A percentile compares a stretch with the other conserved stretches of the same genome.
Conservation (phyloP, 2,113 vertebrate genomes). For the Oxygymnocypris stewartii region DNA sequence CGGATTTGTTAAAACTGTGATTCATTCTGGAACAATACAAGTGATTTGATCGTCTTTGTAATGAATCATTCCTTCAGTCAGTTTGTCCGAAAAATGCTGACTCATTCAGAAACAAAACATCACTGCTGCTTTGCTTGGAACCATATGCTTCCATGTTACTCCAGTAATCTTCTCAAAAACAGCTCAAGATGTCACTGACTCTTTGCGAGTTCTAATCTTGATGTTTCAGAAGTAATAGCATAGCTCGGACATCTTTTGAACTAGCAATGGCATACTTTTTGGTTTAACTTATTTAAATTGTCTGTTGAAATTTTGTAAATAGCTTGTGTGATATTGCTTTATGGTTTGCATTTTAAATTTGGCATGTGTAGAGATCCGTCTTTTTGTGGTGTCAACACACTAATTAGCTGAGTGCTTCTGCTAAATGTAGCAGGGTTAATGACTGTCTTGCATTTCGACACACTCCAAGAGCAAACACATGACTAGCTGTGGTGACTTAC, state of each 20-base stretch:
- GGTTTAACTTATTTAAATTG: not conserved
- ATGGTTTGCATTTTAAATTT: not conserved
- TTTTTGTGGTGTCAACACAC: not conserved
- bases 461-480: slow-evolving; percentile 4
- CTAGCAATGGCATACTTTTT: not conserved
- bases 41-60: not conserved
- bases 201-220: not conserved
- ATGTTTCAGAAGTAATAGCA: not conserved
- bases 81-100: not conserved
- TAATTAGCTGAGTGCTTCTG: not conserved
- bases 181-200: not conserved
- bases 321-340: not conserved
- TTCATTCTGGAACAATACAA: not conserved
- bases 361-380: not conserved
- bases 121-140: not conserved
- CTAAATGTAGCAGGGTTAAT: not conserved
- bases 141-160: not conserved
- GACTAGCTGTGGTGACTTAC: slow-evolving; percentile 33
- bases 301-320: not conserved
- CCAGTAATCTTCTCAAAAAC: not conserved
- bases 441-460: slow-evolving; percentile 21
- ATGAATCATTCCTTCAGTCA: not conserved
- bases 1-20: not conserved
- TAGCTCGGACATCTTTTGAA: not conserved
- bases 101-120: not conserved